Conservation (phyloP, 30 jellyfish, hydroid and myxozoan genomes). For the Catostylus mosaicus region DNA sequence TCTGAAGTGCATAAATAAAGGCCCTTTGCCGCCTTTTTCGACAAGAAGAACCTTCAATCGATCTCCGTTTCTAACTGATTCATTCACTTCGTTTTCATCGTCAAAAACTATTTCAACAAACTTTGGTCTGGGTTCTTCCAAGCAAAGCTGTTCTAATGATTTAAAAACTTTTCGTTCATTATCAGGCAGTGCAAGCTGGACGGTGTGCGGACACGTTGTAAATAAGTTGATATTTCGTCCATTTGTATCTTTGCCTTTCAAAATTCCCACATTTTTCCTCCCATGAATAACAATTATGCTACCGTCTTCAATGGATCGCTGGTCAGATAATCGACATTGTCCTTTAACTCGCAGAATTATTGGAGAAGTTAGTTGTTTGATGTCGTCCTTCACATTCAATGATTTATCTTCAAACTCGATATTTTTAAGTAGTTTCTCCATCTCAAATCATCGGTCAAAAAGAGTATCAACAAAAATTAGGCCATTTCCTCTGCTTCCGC, state of each 20-base stretch:
- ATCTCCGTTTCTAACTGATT: conserved; percentile 67
- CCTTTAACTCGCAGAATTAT: conserved; percentile 20
- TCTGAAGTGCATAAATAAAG: conserved; percentile 84
- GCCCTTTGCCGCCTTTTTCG: conserved; percentile 76
- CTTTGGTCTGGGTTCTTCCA: conserved; percentile 72
- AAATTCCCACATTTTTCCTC: conserved; percentile 52
- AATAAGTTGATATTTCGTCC: conserved; percentile 66
- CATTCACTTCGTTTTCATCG: conserved; percentile 8
- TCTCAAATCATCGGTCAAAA: not conserved
- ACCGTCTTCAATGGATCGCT: conserved; percentile 48
- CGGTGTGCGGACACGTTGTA: conserved; percentile 63
- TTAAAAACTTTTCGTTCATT: conserved; percentile 59
- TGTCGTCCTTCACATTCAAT: not conserved
- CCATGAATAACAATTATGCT: conserved; percentile 72
- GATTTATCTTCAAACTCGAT: conserved; percentile 26
- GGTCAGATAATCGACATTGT: conserved; percentile 40
- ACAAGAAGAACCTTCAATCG: conserved; percentile 83
- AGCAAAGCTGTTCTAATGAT: conserved; percentile 65
- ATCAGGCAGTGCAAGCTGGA: conserved; percentile 58
- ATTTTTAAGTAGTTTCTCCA: conserved; percentile 44
- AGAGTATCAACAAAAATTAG: not conserved
- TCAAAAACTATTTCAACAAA: conserved; percentile 77
- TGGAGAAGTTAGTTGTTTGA: conserved; percentile 20
- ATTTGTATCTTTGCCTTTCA: conserved; percentile 73
- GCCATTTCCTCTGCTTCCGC: conserved; percentile 7